Evolutionary conservation across 2,888 invertebrate species (phyloP).

Genomic region (Machimus atricapillus): DNA sequence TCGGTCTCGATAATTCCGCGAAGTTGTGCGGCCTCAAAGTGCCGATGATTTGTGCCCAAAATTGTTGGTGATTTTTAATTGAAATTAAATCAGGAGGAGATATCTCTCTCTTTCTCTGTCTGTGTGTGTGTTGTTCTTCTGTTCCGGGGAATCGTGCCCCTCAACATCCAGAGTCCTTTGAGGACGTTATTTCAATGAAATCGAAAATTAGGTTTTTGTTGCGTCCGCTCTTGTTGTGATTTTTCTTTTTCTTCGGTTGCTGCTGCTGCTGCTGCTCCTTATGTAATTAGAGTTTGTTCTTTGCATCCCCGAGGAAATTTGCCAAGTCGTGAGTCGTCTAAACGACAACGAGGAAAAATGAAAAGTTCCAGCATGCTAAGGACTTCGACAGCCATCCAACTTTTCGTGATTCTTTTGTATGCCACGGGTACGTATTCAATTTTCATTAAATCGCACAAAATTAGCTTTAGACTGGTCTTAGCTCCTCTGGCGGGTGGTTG

Average conservation of each 20-base stretch:
- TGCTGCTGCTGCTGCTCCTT: not conserved
- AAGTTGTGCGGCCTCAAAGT: not conserved
- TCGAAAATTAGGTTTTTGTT: constrained; percentile 1
- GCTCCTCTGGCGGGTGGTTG: not conserved
- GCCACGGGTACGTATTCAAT: not conserved
- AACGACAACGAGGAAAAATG: not conserved
- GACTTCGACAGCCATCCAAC: not conserved
- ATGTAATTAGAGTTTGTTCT: not conserved
- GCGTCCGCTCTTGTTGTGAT: not conserved
- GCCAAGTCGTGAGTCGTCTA: not conserved
- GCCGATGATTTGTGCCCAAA: constrained; percentile 26
- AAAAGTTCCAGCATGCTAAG: not conserved
- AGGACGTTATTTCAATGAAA: not conserved
- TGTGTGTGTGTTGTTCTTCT: not conserved
- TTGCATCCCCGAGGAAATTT: not conserved
- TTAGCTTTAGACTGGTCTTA: not conserved
- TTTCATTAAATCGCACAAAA: not conserved
- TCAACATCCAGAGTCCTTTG: not conserved
- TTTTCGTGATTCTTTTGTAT: not conserved
- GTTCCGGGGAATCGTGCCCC: not conserved
- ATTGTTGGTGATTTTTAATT: constrained; percentile 7
- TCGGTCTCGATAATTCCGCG: constrained; percentile 26
- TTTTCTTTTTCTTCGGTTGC: not conserved
- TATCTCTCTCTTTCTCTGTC: not conserved
- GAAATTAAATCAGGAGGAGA: not conserved